A percentile compares a stretch with the other conserved stretches of the same genome.
Evolutionary conservation across 2,797 vertebrate genomes (phyloP).

Genomic region (Melanotaenia boesemani): DNA sequence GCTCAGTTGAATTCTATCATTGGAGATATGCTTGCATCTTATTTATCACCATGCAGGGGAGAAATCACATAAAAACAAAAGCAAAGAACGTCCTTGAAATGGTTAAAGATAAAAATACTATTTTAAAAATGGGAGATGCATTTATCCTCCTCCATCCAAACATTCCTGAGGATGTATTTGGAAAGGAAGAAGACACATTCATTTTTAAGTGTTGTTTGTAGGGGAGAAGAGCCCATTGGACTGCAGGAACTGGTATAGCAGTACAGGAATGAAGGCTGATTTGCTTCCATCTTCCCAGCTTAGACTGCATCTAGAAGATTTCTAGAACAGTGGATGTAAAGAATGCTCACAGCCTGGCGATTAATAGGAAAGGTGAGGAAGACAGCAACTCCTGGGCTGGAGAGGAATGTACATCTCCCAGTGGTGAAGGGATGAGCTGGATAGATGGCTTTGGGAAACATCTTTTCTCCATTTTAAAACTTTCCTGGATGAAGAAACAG

Average conservation of each 20-base stretch:
- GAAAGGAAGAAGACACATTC: neutral
- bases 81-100: neutral
- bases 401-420: neutral
- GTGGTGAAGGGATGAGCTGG: neutral
- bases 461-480: conserved; percentile 15
- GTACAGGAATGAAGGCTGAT: neutral
- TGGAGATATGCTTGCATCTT: neutral
- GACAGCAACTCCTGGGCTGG: neutral
- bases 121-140: neutral
- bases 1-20: neutral
- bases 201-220: neutral
- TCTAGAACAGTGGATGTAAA: neutral
- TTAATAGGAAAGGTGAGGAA: neutral
- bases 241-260: too few relatives aligned
- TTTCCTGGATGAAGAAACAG: conserved; percentile 21
- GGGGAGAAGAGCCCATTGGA: neutral
- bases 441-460: conserved; percentile 19
- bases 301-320: neutral
- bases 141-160: neutral
- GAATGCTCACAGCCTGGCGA: neutral
- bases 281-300: neutral
- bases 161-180: neutral
- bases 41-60: neutral
- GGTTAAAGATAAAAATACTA: neutral
- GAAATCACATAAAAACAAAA: neutral